A percentile compares a stretch with the other conserved stretches of the same genome.
phyloP scores from a whole-genome alignment of 1,140 invertebrate species.

The Philotrypesis tridentata region DNA sequence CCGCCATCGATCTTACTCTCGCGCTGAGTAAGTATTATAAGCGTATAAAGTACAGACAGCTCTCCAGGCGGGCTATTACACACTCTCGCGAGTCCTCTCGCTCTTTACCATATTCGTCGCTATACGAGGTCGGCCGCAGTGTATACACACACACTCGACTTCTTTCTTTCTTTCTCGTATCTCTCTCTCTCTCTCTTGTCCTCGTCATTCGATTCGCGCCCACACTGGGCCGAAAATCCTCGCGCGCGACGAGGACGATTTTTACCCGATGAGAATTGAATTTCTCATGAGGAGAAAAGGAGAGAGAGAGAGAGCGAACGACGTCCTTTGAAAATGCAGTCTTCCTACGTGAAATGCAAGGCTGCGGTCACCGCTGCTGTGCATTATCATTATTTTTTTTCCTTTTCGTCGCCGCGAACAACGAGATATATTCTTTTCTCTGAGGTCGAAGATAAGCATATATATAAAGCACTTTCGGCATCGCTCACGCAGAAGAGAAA shows the following conservation, averaged over 20 bases:
- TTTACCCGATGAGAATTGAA: not conserved
- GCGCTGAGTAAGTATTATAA: not conserved
- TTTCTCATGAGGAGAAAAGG: not conserved
- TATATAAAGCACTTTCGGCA: no score
- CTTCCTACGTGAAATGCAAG: not conserved
- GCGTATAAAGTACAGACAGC: no score
- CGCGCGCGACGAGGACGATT: not conserved
- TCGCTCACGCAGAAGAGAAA: no score
- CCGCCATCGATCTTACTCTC: no score
- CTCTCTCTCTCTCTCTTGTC: not conserved
- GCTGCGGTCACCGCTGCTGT: not conserved
- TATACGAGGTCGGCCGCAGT: not conserved
- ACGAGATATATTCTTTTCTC: not conserved
- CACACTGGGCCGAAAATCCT: not conserved
- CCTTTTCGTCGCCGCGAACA: no score
- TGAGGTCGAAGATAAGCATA: not conserved
- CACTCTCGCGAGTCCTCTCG: not conserved
- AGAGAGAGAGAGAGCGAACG: no score
- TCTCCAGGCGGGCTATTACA: not conserved
- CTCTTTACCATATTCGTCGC: conserved; percentile 26
- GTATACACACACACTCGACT: not conserved
- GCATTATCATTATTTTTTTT: no score
- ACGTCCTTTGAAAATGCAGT: not conserved
- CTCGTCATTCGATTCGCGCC: not conserved
- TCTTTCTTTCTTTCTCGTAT: not conserved